Conservation (phyloP, 2,797 vertebrate genomes). For the Paratrypauchen microcephalus region DNA sequence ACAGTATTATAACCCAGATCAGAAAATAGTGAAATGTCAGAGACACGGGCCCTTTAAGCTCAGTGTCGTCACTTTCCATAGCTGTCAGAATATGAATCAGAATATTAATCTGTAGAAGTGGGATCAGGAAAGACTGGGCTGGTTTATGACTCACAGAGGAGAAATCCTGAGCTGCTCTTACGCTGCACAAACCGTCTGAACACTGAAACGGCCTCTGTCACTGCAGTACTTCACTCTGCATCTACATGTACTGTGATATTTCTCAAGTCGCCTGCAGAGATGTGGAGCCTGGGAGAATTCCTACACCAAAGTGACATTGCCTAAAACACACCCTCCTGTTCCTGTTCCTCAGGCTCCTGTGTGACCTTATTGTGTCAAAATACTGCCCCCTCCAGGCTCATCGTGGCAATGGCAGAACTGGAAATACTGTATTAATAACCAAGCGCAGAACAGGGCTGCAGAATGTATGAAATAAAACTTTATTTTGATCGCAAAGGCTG, state of each 20-base stretch:
- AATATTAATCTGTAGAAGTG: slow-evolving; percentile 16
- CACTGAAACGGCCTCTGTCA: slow-evolving; percentile 17
- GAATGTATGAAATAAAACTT: too few relatives aligned
- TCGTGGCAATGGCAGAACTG: slow-evolving; percentile 39
- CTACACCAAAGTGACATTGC: slow-evolving; percentile 32
- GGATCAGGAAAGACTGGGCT: slow-evolving; percentile 45
- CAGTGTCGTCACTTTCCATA: background rate
- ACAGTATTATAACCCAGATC: too few relatives aligned
- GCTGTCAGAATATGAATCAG: slow-evolving; percentile 8
- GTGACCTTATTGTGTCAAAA: slow-evolving; percentile 57
- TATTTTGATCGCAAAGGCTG: too few relatives aligned
- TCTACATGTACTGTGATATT: background rate
- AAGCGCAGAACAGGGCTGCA: too few relatives aligned
- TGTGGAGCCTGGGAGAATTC: slow-evolving; percentile 2
- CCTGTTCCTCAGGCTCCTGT: slow-evolving; percentile 20
- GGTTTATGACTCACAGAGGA: slow-evolving; percentile 52
- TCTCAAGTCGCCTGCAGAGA: background rate
- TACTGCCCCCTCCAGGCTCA: slow-evolving; percentile 43
- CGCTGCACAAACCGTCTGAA: slow-evolving; percentile 50
- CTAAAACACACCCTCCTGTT: slow-evolving; percentile 23
- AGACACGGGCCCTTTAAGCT: background rate
- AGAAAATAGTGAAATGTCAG: too few relatives aligned
- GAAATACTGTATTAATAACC: too few relatives aligned
- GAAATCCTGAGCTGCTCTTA: slow-evolving; percentile 49
- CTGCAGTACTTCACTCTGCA: slow-evolving; percentile 25